Evolutionary conservation across 2,888 invertebrate species (phyloP), one percentile per base, ranked within the genome.

Genomic region (Neoaliturus tenellus): DNA sequence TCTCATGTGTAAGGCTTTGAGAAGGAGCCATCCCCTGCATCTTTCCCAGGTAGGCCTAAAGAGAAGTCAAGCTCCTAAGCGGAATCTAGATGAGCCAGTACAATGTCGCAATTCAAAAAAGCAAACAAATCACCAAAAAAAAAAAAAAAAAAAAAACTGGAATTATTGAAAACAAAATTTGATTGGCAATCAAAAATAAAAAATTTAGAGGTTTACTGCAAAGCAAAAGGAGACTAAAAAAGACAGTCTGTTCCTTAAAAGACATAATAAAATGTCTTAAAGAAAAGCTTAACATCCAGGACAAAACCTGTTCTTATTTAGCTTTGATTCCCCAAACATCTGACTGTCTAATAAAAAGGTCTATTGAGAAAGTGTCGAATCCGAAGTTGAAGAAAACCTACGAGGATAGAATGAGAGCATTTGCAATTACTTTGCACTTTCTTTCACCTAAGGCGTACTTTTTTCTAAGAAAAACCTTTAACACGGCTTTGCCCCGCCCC

Each of bases 381-480:
- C 48, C 80, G 10, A 28, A 12, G n/a, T n/a, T 80, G 44, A 80
- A 20, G 14, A 12, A 80, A 17, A 33, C 55, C 17, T 80, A 80
- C 31, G 55, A 51, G 25, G 80, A 51, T n/a, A 48, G 80, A 28
- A 28, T 25, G 8, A 51, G 55, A 4, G 48, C 55, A 20, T 44
- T 44, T 44, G 55, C 55, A 10, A 55, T 55, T 6, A 55, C 55
- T 10, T 23, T 55, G 17, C 55, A 55, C n/a, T 55, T 55, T 55
- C n/a, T 10, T 10, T 55, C 23, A 8, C 55, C 55, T 6, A 55
- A 55, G n/a, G 55, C 28, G 28, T 81, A 51, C 90, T 83, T 5
- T 10, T 55, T 55, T 55, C 5, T 55, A 10, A 5, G 55, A n/a
- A 55, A 55, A 23, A 55, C 55, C 5, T 55, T 55, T 55, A 17